Percentiles rank a stretch among this genome's conserved stretches.
phyloP scores from a whole-genome alignment of 2,113 vertebrate species.

The Oplegnathus fasciatus region DNA sequence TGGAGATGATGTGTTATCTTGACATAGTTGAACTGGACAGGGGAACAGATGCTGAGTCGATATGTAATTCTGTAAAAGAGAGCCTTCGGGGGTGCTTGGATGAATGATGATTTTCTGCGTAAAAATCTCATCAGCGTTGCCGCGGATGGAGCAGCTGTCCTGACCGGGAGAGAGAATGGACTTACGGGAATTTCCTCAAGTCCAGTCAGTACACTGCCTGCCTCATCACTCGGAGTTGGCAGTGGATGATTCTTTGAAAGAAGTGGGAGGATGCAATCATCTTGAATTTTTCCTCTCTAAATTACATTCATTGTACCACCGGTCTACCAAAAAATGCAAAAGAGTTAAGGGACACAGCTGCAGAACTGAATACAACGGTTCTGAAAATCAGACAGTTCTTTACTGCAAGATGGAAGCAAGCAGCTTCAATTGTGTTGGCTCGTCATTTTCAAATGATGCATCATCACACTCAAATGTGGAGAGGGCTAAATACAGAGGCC shows the following conservation, averaged over 20 bases:
- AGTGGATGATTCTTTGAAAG: constrained; percentile 1
- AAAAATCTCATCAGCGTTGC: neutral
- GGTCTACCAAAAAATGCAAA: neutral
- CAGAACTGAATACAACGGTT: neutral
- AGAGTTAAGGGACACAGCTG: neutral
- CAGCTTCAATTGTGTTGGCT: neutral
- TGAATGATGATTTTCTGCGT: neutral
- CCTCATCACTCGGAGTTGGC: neutral
- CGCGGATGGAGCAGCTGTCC: neutral
- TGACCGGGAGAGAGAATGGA: neutral
- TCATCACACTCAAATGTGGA: neutral
- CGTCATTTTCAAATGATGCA: neutral
- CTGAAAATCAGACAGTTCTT: neutral
- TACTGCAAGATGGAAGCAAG: neutral
- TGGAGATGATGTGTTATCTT: neutral
- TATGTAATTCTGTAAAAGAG: neutral
- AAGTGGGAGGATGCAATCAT: neutral
- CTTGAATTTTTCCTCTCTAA: neutral
- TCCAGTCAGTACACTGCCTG: neutral
- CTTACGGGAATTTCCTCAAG: neutral
- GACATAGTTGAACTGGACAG: neutral
- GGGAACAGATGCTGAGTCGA: neutral
- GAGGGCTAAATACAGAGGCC: neutral
- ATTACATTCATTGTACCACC: too few species aligned
- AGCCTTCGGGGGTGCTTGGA: neutral